These are phyloP conservation scores for Goniozus legneri DNA, from an alignment of 1,140 invertebrate species.

Conservation along the genomic window DNA sequence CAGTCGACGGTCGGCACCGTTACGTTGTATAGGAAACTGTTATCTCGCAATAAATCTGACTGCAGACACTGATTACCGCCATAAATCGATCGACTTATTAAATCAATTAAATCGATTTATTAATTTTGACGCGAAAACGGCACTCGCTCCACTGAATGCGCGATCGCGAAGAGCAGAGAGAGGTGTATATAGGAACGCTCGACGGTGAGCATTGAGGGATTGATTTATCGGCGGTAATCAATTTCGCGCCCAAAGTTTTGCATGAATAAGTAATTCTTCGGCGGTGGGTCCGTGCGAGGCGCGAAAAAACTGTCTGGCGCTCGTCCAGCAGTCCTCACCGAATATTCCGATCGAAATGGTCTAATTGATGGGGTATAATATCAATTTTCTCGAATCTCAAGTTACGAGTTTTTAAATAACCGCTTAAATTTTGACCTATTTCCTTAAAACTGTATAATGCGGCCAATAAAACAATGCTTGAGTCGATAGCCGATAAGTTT, in stretches of 20 bases:
- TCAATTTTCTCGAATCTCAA: too few species aligned
- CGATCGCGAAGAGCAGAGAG: too few species aligned
- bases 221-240: slow-evolving; percentile 1
- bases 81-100: slow-evolving; percentile 30
- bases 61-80: slow-evolving; percentile 24
- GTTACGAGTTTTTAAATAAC: too few species aligned
- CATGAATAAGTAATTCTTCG: slow-evolving; percentile 4
- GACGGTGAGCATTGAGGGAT: not conserved
- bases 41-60: slow-evolving; percentile 3
- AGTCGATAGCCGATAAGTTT: too few species aligned
- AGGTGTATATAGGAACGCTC: too few species aligned
- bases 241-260: not conserved
- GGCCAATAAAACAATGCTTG: too few species aligned
- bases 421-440: too few species aligned
- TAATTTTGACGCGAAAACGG: slow-evolving; percentile 19
- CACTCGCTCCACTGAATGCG: not conserved
- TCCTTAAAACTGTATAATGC: too few species aligned
- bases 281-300: slow-evolving; percentile 16
- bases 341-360: too few species aligned
- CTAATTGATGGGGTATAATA: too few species aligned
- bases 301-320: slow-evolving; percentile 19
- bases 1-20: too few species aligned
- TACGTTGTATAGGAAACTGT: slow-evolving; percentile 8
- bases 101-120: slow-evolving; percentile 33
- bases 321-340: slow-evolving; percentile 16